These are phyloP conservation scores for Cheilinus undulatus DNA, from an alignment of 2,113 vertebrate species.

Conservation along the genomic window DNA sequence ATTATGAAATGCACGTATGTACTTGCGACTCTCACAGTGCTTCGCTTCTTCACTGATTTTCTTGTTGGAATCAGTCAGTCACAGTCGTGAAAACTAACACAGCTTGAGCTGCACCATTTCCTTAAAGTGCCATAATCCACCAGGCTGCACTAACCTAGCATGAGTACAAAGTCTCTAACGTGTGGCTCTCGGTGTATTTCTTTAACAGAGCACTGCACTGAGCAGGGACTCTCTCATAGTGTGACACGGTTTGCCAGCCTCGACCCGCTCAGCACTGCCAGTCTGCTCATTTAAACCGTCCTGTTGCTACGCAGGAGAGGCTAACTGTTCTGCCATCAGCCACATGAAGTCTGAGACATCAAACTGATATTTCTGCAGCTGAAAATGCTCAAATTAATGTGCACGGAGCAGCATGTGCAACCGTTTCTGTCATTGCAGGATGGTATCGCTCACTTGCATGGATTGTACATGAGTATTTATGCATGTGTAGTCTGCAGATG, in stretches of 20 bases:
- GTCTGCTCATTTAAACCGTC: slow-evolving; percentile 37
- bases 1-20: no score
- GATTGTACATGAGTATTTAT: slow-evolving; percentile 16
- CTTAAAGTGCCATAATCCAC: background rate
- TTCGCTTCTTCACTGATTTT: no score
- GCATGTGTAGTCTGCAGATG: background rate
- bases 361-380: slow-evolving; percentile 50
- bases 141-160: slow-evolving; percentile 55
- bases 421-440: no score
- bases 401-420: slow-evolving; percentile 16
- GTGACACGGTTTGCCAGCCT: slow-evolving; percentile 67
- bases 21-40: no score
- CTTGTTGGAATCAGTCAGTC: background rate
- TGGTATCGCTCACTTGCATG: background rate
- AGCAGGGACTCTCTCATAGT: slow-evolving; percentile 85
- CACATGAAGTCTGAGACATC: slow-evolving; percentile 29
- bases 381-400: slow-evolving; percentile 1
- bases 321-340: slow-evolving; percentile 47
- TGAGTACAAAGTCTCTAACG: slow-evolving; percentile 68
- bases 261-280: slow-evolving; percentile 45
- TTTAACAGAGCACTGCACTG: slow-evolving; percentile 82
- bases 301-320: slow-evolving; percentile 50
- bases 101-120: slow-evolving; percentile 31
- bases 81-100: slow-evolving; percentile 29
- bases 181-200: slow-evolving; percentile 79